Evolutionary conservation across 2,888 invertebrate species (phyloP), one percentile per base, ranked within the genome.

Genomic region (Dryocosmus kuriphilus): DNA sequence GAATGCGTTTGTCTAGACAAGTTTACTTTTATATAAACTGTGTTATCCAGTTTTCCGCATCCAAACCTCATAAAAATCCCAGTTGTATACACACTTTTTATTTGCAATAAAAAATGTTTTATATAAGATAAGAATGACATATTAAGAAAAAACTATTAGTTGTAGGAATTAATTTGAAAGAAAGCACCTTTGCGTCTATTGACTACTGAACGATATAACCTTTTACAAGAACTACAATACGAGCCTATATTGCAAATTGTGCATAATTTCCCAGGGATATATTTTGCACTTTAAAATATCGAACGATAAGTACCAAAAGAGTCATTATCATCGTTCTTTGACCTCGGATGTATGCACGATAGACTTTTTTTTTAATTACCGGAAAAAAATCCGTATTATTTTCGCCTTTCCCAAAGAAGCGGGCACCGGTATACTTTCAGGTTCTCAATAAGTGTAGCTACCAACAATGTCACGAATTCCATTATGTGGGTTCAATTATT

Each of bases 311-410:
- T 86, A 78, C 61, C 32, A 32, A 46, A 27, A 62, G 65, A 61
- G 62, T 63, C 78, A 74, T 82, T 80, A 81, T 83, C 76, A 71
- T 81, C 79, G 82, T 83, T 84, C 77, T 79, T 79, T 83, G 81
- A 86, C 82, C 82, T 80, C 79, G 76, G 46, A 55, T 60, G 6
- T 11, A 35, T 35, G 11, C 2, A 35, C 35, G 11, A 9, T 35
- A 35, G 1, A 35, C 9, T 35, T 35, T 11, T 35, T 11, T 35
- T 35, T 35, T n/a, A 38, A 9, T 32, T 62, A 32, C 11, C 38
- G 22, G 11, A 9, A 22, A 35, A 32, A 35, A 35, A 63, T 35
- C n/a, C 0, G 38, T 22, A 22, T 11, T 35, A 63, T 11, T 11
- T 11, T 35, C 19, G 32, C 8, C 32, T 19, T 22, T 35, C 2